A percentile compares a stretch with the other conserved stretches of the same genome.
These are phyloP conservation scores for Capitulum mitella DNA, from an alignment of 2,888 invertebrate species.

Conservation along the genomic window DNA sequence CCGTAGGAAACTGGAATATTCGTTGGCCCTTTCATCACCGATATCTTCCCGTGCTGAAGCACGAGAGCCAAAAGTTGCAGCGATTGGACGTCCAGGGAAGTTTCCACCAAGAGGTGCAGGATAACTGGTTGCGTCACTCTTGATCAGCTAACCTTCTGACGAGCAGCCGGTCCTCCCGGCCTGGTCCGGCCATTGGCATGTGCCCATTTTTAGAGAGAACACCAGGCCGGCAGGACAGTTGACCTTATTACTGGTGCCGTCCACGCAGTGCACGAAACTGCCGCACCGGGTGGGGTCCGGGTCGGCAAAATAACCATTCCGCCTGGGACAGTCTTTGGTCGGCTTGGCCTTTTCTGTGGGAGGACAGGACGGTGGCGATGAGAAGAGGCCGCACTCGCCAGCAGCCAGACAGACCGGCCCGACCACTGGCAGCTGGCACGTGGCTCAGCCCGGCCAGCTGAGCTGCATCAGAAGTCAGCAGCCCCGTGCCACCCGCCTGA, in stretches of 20 bases:
- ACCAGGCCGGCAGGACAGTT: slow-evolving; percentile 79
- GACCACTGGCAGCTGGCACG: no score
- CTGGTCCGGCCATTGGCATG: slow-evolving; percentile 88
- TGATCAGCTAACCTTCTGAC: slow-evolving; percentile 13
- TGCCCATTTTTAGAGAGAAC: slow-evolving; percentile 79
- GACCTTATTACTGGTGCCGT: slow-evolving; percentile 81
- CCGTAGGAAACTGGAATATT: no score
- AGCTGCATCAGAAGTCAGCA: not conserved
- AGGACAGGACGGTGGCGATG: not conserved
- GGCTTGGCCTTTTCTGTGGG: slow-evolving; percentile 40
- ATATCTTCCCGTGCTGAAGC: no score
- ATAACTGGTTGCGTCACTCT: no score
- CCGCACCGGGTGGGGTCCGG: slow-evolving; percentile 73
- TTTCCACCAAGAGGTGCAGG: no score
- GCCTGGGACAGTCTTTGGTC: slow-evolving; percentile 65
- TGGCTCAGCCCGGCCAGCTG: no score
- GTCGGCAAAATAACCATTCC: slow-evolving; percentile 85
- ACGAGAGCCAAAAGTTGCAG: no score
- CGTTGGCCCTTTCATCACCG: no score
- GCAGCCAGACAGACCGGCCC: not conserved
- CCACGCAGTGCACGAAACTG: slow-evolving; percentile 70
- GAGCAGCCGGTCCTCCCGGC: slow-evolving; percentile 60
- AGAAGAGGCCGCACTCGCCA: not conserved
- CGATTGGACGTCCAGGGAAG: no score
- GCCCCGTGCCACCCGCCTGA: not conserved